Conservation (phyloP, 2,888 invertebrate genomes). For the Barypeithes pellucidus region DNA sequence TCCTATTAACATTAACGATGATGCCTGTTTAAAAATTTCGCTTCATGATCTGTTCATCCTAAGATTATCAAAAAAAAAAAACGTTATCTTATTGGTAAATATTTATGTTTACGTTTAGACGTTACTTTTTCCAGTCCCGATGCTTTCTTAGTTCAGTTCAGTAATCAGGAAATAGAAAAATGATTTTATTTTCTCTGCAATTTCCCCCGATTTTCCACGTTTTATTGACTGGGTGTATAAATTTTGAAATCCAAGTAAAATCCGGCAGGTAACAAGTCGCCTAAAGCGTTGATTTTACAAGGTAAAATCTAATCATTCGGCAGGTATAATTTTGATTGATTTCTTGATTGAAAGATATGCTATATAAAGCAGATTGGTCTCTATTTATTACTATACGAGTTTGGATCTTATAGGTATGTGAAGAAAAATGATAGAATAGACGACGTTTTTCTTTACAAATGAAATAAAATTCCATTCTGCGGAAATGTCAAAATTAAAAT, state of each 20-base stretch:
- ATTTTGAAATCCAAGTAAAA: conserved; percentile 45
- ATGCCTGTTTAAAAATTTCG: too few species aligned
- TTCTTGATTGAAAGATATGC: conserved; percentile 7
- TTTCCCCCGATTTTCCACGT: conserved; percentile 46
- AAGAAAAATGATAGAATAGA: too few species aligned
- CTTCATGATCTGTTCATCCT: not conserved
- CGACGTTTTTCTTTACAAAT: too few species aligned
- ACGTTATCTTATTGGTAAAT: conserved; percentile 20
- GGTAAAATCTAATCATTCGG: conserved; percentile 7
- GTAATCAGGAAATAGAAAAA: conserved; percentile 53
- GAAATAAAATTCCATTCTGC: too few species aligned
- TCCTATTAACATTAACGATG: too few species aligned
- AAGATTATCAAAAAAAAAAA: not conserved
- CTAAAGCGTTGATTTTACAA: conserved; percentile 17
- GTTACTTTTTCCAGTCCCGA: conserved; percentile 16
- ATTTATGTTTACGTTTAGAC: conserved; percentile 7
- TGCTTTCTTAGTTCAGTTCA: conserved; percentile 23
- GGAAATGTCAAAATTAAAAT: too few species aligned
- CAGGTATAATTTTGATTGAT: conserved; percentile 13
- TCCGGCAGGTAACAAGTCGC: conserved; percentile 43
- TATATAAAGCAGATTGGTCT: too few species aligned
- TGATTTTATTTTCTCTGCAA: conserved; percentile 52
- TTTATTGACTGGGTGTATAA: conserved; percentile 49
- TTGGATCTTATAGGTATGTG: too few species aligned
- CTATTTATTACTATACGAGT: too few species aligned